Evolutionary conservation across 2,113 vertebrate genomes (phyloP).

Genomic region (Oenanthe melanoleuca): DNA sequence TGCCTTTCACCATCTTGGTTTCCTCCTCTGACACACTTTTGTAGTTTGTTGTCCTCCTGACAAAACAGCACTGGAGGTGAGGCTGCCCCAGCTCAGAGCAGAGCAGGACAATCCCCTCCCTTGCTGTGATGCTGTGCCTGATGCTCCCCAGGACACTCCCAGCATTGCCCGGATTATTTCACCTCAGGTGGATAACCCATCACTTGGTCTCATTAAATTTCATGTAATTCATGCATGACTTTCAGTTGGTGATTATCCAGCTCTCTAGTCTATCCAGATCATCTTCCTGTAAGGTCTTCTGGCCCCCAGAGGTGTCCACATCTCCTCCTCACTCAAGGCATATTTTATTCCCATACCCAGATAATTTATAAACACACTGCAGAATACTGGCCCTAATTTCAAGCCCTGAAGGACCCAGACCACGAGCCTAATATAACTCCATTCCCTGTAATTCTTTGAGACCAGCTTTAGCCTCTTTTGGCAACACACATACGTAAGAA

Average conservation of each 20-base stretch:
- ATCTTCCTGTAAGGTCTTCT: not conserved
- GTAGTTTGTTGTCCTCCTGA: not conserved
- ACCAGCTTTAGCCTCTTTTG: not conserved
- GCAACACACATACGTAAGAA: not conserved
- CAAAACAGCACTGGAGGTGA: not conserved
- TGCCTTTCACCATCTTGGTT: not conserved
- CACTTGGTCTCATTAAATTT: not conserved
- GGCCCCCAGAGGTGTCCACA: not conserved
- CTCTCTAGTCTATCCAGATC: not conserved
- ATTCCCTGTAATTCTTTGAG: rapidly evolving
- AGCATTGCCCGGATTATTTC: not conserved
- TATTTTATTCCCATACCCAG: not conserved
- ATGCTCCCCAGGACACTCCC: not conserved
- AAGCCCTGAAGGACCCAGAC: not conserved
- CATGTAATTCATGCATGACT: rapidly evolving
- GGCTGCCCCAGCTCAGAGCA: rapidly evolving
- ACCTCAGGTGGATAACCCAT: not conserved
- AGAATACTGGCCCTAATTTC: not conserved
- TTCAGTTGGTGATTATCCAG: not conserved
- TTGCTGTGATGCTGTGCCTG: not conserved
- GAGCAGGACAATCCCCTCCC: not conserved
- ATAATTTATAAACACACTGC: not conserved
- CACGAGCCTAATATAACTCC: not conserved
- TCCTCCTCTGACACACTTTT: not conserved
- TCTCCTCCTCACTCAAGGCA: not conserved